Evolutionary conservation across 2,797 vertebrate species (phyloP), one percentile per base, ranked within the genome.

Genomic region (Brachymystax lenok): DNA sequence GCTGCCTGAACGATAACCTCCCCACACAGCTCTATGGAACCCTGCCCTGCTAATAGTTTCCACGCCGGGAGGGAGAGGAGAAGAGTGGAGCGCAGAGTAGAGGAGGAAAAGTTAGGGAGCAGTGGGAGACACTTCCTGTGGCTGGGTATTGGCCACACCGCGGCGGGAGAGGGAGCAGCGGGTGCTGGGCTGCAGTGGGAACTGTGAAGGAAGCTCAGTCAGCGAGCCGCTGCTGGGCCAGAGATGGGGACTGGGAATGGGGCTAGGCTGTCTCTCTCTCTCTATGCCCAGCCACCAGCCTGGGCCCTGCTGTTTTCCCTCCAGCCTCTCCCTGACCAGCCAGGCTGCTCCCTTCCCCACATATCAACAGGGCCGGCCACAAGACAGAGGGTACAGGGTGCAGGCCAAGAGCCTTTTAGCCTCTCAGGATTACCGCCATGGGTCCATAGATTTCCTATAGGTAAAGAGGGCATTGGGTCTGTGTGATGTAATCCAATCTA

Each of bases 41-140:
- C 79, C 78, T 90, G 88, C 88, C 88, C 89, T 88, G 88, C 90
- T 93, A 93, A 93, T 90, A 92, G 90, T 93, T 95, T 94, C 93
- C 93, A 92, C 87, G 87, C 82, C 82, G 81, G 88, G 91, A 85
- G 81, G 89, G 89, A 80, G 85, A 88, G 82, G 83, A 89, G 86
- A 77, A 83, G 81, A 80, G 54, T n/a, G 82, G 74, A 81, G 80
- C 46, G 33, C 19, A 82, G 84, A 81, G 71, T 77, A 82, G 59
- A 63, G 83, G 76, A 86, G 68, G 72, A 69, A 79, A 69, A 78
- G 74, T 81, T 76, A 80, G 81, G 80, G 83, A 83, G 86, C 69
- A 80, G 82, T 83, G 81, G 85, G 85, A 88, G 89, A 87, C 87
- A 85, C 90, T 93, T 94, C 92, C 91, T 94, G 90, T 83, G 91